phyloP scores from a whole-genome alignment of 2,888 invertebrate species.

The Apantesis nais region DNA sequence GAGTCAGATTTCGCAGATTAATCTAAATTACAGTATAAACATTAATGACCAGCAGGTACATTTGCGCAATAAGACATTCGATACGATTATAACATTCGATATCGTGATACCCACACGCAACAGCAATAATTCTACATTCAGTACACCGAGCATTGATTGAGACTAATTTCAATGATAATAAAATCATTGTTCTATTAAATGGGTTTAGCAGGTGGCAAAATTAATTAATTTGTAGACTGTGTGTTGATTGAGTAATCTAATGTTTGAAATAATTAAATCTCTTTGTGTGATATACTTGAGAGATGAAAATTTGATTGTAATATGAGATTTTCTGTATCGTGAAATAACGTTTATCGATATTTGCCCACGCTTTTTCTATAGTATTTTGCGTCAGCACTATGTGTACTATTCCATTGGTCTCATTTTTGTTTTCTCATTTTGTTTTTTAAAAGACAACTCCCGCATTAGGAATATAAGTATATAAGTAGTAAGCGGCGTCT shows the following conservation, averaged over 20 bases:
- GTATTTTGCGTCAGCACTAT: too few species aligned
- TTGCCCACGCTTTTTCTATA: too few species aligned
- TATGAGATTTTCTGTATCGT: too few species aligned
- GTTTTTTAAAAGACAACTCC: too few species aligned
- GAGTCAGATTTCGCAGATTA: slow-evolving; percentile 6
- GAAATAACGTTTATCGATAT: too few species aligned
- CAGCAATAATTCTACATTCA: neutral
- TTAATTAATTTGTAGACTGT: neutral
- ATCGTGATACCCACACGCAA: neutral
- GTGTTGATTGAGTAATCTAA: neutral
- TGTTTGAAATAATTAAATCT: neutral
- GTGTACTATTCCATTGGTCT: too few species aligned
- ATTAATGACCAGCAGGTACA: neutral
- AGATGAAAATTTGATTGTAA: too few species aligned
- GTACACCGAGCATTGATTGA: neutral
- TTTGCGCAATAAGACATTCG: slow-evolving; percentile 9
- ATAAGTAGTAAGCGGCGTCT: too few species aligned
- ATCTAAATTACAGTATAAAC: slow-evolving; percentile 11
- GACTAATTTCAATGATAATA: neutral
- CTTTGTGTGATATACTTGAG: too few species aligned
- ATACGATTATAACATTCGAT: neutral
- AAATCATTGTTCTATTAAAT: slow-evolving; percentile 1
- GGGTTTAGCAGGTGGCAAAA: neutral
- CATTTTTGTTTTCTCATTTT: too few species aligned
- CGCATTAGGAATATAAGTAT: too few species aligned